A percentile compares a stretch with the other conserved stretches of the same genome.
Evolutionary conservation across 2,888 invertebrate genomes (phyloP).

Genomic region (Cecidostiba fungosa): DNA sequence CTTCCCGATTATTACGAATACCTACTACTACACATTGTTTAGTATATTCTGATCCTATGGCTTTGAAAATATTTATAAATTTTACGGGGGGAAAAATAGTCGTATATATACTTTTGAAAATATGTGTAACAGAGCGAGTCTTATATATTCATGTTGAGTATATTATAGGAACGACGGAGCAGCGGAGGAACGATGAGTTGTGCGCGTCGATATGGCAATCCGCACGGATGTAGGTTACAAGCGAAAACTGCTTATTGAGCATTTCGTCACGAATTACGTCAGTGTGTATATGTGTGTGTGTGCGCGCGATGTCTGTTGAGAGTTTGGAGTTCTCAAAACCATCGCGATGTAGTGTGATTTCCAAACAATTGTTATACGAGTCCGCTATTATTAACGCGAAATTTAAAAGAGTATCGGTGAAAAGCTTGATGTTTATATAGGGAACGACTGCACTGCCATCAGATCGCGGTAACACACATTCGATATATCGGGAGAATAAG

Average conservation of each 20-base stretch:
- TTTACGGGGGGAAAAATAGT: no score
- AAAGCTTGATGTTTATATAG: no score
- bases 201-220: constrained; percentile 53
- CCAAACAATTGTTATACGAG: not conserved
- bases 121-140: no score
- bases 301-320: constrained; percentile 28
- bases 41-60: no score
- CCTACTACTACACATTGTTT: not conserved
- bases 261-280: constrained; percentile 65
- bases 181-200: constrained; percentile 37
- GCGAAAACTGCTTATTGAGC: constrained; percentile 66
- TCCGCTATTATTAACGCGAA: not conserved
- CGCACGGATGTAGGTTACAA: constrained; percentile 62
- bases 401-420: no score
- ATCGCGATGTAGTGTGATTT: constrained; percentile 20
- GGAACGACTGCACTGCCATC: not conserved
- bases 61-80: no score
- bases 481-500: not conserved
- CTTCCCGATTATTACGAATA: not conserved
- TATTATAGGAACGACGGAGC: not conserved
- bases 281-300: constrained; percentile 25
- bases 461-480: no score
- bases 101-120: no score
- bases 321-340: constrained; percentile 30
- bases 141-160: not conserved